Evolutionary conservation across 1,140 invertebrate genomes (phyloP).

Genomic region (Babylonia areolata): DNA sequence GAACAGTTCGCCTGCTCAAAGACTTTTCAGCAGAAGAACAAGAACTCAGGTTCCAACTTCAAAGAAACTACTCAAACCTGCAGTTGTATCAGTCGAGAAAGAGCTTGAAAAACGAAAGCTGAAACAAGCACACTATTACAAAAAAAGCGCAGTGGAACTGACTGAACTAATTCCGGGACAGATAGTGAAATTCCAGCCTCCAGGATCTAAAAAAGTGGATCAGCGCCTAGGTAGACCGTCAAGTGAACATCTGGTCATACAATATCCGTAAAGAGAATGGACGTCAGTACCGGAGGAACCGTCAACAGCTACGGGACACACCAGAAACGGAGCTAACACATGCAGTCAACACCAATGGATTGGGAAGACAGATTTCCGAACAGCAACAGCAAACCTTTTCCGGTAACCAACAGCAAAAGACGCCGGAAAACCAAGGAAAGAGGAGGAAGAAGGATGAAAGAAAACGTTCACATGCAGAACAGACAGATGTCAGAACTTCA

Average conservation of each 20-base stretch:
- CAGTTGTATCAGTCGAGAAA: background rate
- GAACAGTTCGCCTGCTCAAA: conserved; percentile 7
- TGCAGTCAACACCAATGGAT: background rate
- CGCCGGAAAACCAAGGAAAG: too few species aligned
- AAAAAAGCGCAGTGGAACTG: too few species aligned
- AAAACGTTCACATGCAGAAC: too few species aligned
- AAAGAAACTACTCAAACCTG: background rate
- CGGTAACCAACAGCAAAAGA: too few species aligned
- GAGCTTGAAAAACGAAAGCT: background rate
- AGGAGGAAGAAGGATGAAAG: too few species aligned
- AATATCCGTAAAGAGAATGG: background rate
- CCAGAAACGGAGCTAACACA: background rate
- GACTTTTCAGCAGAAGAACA: background rate
- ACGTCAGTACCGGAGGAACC: background rate
- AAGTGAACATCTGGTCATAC: background rate
- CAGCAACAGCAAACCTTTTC: background rate
- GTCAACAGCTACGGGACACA: background rate
- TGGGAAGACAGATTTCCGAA: background rate
- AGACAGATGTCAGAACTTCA: too few species aligned
- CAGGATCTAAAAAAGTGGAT: background rate
- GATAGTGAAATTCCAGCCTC: background rate
- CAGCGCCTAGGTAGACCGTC: background rate
- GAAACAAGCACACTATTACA: background rate
- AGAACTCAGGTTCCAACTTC: background rate
- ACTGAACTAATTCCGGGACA: background rate